Base-by-base conservation (phyloP, 2,797 vertebrate genomes). In the Labeo calbasu region DNA sequence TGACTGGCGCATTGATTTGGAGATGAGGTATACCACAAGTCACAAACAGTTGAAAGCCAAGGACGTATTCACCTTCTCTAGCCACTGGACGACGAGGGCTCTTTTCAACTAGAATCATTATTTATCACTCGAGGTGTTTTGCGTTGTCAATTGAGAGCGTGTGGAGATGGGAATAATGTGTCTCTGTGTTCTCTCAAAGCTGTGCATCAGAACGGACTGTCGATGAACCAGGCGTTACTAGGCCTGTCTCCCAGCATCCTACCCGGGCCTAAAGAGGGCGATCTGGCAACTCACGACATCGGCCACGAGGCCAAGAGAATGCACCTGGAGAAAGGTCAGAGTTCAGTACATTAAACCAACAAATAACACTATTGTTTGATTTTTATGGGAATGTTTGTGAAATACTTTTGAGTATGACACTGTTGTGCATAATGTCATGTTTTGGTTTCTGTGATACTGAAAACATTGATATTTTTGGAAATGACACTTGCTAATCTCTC, bases 151-250 rank as follows among this genome's bases (percentile, higher is more conserved):
- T 85, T 82, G 81, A 88, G 73, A 65, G 76, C 4, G 0, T 89
- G 76, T 65, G 68, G 48, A 68, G 77, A 82, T 55, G 66, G n/a
- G 70, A 84, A 77, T 81, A 79, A 71, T 81, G 61, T 43, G 61
- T 57, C 53, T 75, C 19, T 86, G 72, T 84, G 70, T 86, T 85
- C 75, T 82, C 40, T 84, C 83, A 71, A 94, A 99, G 97, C 98
- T 83, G 89, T 94, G 86, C 98, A 99, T 95, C 97, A 99, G 95
- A 99, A 99, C 0, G 98, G 98, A 86, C 92, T 99, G 83, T 98
- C 98, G 85, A 98, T 99, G 97, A 99, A 98, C 93, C 98, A 99
- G 85, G 96, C 96, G 92, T 93, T 99, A 90, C 96, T 99, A 91
- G 98, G 98, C 85, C 95, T 99, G 90, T 99, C 98, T 89, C 98